Evolutionary conservation across 2,888 invertebrate species (phyloP).

Genomic region (Diarsia brunnea): DNA sequence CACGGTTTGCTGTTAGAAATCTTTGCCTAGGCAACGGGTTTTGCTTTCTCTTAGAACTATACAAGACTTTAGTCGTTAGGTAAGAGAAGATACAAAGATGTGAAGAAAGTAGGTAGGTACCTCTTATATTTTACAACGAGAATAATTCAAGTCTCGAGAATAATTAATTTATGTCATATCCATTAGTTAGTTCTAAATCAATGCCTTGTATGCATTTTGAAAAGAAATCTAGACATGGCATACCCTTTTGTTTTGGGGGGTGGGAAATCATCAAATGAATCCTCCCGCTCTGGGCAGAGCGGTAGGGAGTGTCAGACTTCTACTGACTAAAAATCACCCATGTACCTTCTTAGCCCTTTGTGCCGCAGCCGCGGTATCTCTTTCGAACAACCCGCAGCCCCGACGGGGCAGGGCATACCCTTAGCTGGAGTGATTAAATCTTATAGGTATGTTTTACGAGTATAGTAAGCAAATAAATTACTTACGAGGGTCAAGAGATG

Average conservation of each 20-base stretch:
- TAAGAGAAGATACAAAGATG: neutral
- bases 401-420: neutral
- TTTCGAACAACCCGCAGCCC: no score
- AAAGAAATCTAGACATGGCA: neutral
- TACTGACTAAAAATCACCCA: no score
- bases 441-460: neutral
- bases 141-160: no score
- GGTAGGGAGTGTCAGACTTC: no score
- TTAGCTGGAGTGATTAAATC: neutral
- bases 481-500: conserved; percentile 28
- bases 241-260: no score
- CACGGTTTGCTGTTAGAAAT: conserved; percentile 25
- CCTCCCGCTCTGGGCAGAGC: no score
- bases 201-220: neutral
- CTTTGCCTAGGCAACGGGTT: neutral
- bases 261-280: no score
- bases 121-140: no score
- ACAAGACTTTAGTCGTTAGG: neutral
- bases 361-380: no score
- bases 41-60: conserved; percentile 23
- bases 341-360: no score
- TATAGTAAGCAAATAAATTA: conserved; percentile 17
- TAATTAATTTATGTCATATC: no score
- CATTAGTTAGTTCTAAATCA: neutral
- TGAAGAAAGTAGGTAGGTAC: neutral